phyloP scores from a whole-genome alignment of 2,888 invertebrate genomes.

The Craniophora ligustri region DNA sequence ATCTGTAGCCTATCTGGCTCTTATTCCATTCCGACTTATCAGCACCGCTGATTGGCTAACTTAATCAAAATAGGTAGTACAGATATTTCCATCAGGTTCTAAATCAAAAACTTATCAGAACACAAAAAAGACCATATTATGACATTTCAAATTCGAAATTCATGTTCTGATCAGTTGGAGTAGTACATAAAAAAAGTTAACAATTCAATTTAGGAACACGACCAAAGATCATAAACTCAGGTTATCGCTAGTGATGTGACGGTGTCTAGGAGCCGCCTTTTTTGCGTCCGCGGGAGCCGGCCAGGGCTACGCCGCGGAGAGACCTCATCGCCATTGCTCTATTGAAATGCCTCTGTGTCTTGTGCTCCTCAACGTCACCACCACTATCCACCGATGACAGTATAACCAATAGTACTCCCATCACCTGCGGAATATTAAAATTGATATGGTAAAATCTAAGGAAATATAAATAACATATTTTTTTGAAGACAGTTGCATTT shows the following conservation, averaged over 20 bases:
- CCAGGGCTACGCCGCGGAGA: slow-evolving; percentile 88
- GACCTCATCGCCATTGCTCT: slow-evolving; percentile 96
- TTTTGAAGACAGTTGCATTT: not conserved
- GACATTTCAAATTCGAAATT: slow-evolving; percentile 25
- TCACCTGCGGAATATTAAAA: slow-evolving; percentile 86
- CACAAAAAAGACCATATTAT: slow-evolving; percentile 20
- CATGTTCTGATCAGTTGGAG: slow-evolving; percentile 29
- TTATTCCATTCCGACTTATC: not conserved
- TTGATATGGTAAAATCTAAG: no score
- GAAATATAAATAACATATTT: not conserved
- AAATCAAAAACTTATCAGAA: slow-evolving; percentile 22
- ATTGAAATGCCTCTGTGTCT: slow-evolving; percentile 95
- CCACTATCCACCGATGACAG: slow-evolving; percentile 91
- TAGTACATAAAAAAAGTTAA: slow-evolving; percentile 35
- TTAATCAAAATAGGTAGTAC: not conserved
- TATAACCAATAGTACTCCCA: slow-evolving; percentile 94
- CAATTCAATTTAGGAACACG: slow-evolving; percentile 54
- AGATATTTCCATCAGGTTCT: slow-evolving; percentile 12
- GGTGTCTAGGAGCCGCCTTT: slow-evolving; percentile 78
- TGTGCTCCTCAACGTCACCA: slow-evolving; percentile 87
- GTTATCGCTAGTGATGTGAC: slow-evolving; percentile 43
- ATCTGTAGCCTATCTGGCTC: slow-evolving; percentile 4
- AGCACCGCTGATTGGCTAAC: not conserved
- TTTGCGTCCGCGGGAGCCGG: slow-evolving; percentile 77
- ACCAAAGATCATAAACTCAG: slow-evolving; percentile 59